Evolutionary conservation across 2,888 invertebrate species (phyloP).

Genomic region (Shargacucullia verbasci): DNA sequence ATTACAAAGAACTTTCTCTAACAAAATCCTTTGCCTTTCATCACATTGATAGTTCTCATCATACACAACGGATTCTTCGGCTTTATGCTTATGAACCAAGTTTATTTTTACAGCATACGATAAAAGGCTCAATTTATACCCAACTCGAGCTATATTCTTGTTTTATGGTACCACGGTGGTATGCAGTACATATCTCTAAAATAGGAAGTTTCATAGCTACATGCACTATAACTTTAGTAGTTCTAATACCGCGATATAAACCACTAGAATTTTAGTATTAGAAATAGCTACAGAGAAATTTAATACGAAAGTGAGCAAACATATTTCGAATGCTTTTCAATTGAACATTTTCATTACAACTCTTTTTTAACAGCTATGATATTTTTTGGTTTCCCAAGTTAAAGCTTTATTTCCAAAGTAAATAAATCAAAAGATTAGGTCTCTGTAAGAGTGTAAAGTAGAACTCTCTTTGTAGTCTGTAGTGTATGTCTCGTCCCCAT

Average conservation of each 20-base stretch:
- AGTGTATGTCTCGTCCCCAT: conserved; percentile 13
- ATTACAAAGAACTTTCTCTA: conserved; percentile 2
- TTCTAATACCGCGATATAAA: neutral
- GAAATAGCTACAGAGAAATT: too few species aligned
- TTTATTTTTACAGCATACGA: conserved; percentile 32
- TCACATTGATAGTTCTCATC: neutral
- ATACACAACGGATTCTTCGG: conserved; percentile 5
- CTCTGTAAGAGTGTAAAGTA: conserved; percentile 8
- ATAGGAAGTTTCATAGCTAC: conserved; percentile 22
- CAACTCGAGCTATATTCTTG: conserved; percentile 5
- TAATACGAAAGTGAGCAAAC: too few species aligned
- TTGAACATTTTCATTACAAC: too few species aligned
- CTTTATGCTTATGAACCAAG: conserved; percentile 8
- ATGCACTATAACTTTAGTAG: conserved; percentile 7
- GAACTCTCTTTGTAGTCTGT: neutral
- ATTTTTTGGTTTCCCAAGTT: conserved; percentile 3
- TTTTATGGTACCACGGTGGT: conserved; percentile 1
- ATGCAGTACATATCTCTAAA: conserved; percentile 9
- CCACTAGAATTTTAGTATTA: neutral
- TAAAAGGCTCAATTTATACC: conserved; percentile 19
- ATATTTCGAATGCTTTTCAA: too few species aligned
- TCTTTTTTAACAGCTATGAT: too few species aligned
- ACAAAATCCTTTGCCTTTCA: neutral
- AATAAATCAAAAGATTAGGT: conserved; percentile 22
- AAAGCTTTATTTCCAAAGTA: conserved; percentile 25